Evolutionary conservation across 2,797 vertebrate species (phyloP), one percentile per base, ranked within the genome.

Genomic region (Gobio occitaniae): DNA sequence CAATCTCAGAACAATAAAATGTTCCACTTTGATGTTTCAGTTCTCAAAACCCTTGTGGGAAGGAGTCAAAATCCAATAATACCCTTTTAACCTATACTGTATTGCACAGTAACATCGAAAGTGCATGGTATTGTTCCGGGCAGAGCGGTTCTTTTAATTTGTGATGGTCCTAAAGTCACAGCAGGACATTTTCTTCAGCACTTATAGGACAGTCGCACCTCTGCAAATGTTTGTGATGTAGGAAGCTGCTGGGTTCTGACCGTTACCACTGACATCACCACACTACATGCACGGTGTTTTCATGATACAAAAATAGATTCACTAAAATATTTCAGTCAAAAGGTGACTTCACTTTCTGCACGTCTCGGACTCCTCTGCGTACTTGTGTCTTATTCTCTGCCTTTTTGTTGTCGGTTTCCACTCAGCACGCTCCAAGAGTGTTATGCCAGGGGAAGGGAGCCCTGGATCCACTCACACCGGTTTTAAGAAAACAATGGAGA

Each of bases 371-470:
- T 84, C 81, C 11, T 65, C 36, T 54, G 16, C 1, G 0, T n/a
- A 10, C 52, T 19, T 11, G 21, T 56, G 32, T 80, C n/a, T 78
- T 87, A 48, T 38, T 25, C 21, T 44, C 4, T 70, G 6, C n/a
- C 3, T 47, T 3, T 2, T 80, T 44, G n/a, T 63, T 44, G 6
- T 79, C 85, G 9, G 86, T 88, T 89, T 85, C 92, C 87, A 84
- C 78, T 17, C 90, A 99, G 97, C 95, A 0, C 96, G 97, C 47
- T 98, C 97, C 61, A 95, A 93, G 91, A 99, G 97, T 3, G 94
- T 98, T 92, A 95, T 97, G 93, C 95, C 96, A 0, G 93, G 95
- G 0, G 97, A 98, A 69, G 90, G 91, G 1, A 89, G 84, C 77
- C 85, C 93, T 0, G 84, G 91, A 15, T 89, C 89, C 0, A 83